Conservation (phyloP, 2,797 vertebrate species). For the Buceros bicornis region DNA sequence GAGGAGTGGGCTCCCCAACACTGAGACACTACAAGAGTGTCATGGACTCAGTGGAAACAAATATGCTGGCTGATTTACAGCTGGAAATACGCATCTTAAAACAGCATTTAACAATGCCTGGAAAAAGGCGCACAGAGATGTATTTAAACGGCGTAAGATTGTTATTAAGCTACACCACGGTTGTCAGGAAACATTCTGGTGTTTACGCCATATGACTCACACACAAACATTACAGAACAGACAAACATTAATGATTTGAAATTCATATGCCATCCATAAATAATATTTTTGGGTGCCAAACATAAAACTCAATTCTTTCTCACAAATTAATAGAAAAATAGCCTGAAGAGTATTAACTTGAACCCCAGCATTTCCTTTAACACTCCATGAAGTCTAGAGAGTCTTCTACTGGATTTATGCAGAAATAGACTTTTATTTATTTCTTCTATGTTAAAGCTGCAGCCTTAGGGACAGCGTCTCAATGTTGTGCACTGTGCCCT, state of each 20-base stretch:
- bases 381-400: not conserved
- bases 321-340: not conserved
- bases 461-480: not conserved
- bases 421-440: not conserved
- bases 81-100: slow-evolving; percentile 26
- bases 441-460: not conserved
- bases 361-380: not conserved
- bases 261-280: not conserved
- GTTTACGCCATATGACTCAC: slow-evolving; percentile 34
- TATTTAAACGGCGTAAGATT: not conserved
- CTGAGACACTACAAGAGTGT: not conserved
- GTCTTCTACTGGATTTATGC: not conserved
- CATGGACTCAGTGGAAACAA: not conserved
- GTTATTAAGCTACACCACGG: not conserved
- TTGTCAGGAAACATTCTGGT: slow-evolving; percentile 45
- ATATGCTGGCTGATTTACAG: not conserved
- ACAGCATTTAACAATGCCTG: slow-evolving; percentile 30
- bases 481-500: not conserved
- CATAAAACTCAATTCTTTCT: not conserved
- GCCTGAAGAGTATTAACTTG: not conserved
- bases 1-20: not conserved
- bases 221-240: not conserved
- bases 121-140: not conserved
- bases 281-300: not conserved
- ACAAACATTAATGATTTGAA: slow-evolving; percentile 14